Percentiles rank a stretch among this genome's conserved stretches.
Evolutionary conservation across 2,888 invertebrate genomes (phyloP).

Genomic region (Cerastis leucographa): DNA sequence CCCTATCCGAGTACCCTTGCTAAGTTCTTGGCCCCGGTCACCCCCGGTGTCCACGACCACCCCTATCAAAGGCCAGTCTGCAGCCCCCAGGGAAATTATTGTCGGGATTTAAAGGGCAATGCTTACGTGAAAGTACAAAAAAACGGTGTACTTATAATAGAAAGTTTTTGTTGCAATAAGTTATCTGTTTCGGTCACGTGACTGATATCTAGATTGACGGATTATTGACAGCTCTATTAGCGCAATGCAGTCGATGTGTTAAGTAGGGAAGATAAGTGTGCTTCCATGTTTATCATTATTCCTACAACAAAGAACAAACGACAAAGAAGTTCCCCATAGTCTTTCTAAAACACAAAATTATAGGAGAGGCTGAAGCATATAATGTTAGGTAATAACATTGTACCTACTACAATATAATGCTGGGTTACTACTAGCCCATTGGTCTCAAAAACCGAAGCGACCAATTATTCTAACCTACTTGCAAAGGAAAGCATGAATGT

Average conservation of each 20-base stretch:
- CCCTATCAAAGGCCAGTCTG: conserved; percentile 88
- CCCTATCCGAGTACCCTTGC: conserved; percentile 83
- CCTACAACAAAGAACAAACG: not conserved
- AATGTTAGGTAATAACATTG: not conserved
- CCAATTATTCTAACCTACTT: not conserved
- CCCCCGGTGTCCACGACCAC: conserved; percentile 87
- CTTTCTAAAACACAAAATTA: not conserved
- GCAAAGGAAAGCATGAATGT: conserved; percentile 7
- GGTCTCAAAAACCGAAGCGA: not conserved
- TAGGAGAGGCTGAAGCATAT: not conserved
- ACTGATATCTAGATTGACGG: conserved; percentile 64
- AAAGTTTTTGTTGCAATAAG: conserved; percentile 79
- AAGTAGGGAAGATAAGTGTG: conserved; percentile 25
- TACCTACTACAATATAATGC: not conserved
- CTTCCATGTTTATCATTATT: conserved; percentile 19
- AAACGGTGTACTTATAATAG: conserved; percentile 86
- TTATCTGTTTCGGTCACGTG: conserved; percentile 85
- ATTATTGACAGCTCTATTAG: conserved; percentile 72
- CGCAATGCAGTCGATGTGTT: conserved; percentile 49
- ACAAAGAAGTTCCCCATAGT: not conserved
- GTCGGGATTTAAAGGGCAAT: conserved; percentile 91
- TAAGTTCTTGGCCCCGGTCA: conserved; percentile 84
- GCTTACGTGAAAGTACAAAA: conserved; percentile 87
- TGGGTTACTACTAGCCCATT: not conserved
- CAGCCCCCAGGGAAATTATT: conserved; percentile 90